Conservation (phyloP, 2,797 vertebrate species). For the Danio tinwini region DNA sequence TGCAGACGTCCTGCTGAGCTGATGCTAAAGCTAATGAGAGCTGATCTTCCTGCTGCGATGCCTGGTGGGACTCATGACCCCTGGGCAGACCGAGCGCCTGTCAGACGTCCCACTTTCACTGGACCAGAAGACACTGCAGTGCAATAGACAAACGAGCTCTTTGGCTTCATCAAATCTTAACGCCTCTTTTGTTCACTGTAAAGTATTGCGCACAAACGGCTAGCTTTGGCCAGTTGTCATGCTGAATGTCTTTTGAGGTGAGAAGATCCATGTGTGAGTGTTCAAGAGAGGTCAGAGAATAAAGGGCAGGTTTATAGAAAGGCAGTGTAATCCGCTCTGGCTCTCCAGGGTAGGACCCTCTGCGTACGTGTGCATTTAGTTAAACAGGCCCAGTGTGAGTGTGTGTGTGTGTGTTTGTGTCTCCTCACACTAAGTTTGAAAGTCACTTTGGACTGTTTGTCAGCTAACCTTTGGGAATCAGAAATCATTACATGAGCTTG, state of each 20-base stretch:
- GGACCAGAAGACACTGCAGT: slow-evolving; percentile 23
- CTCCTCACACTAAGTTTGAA: slow-evolving; percentile 55
- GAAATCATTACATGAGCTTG: slow-evolving; percentile 61
- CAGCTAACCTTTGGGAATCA: slow-evolving; percentile 58
- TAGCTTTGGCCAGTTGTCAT: slow-evolving; percentile 31
- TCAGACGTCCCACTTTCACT: slow-evolving; percentile 21
- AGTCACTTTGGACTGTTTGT: slow-evolving; percentile 61
- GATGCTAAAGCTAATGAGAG: slow-evolving; percentile 63
- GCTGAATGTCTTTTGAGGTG: slow-evolving; percentile 53
- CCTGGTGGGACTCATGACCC: slow-evolving; percentile 53
- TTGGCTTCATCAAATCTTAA: slow-evolving; percentile 10
- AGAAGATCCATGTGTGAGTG: slow-evolving; percentile 25
- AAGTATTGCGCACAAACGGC: background rate
- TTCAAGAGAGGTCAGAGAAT: slow-evolving; percentile 61
- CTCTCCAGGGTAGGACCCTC: slow-evolving; percentile 54
- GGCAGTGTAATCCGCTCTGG: slow-evolving; percentile 60
- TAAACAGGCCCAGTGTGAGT: slow-evolving; percentile 50
- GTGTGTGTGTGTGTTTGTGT: slow-evolving; percentile 44
- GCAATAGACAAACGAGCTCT: slow-evolving; percentile 35
- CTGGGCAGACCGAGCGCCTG: slow-evolving; percentile 50
- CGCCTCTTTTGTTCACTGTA: background rate
- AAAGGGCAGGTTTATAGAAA: slow-evolving; percentile 61
- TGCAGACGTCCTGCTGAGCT: slow-evolving; percentile 52
- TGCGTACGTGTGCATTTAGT: slow-evolving; percentile 51
- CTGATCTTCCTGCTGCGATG: slow-evolving; percentile 56